A percentile compares a stretch with the other conserved stretches of the same genome.
These are phyloP conservation scores for Calosoma granatense DNA, from an alignment of 1,140 invertebrate species.

Conservation along the genomic window DNA sequence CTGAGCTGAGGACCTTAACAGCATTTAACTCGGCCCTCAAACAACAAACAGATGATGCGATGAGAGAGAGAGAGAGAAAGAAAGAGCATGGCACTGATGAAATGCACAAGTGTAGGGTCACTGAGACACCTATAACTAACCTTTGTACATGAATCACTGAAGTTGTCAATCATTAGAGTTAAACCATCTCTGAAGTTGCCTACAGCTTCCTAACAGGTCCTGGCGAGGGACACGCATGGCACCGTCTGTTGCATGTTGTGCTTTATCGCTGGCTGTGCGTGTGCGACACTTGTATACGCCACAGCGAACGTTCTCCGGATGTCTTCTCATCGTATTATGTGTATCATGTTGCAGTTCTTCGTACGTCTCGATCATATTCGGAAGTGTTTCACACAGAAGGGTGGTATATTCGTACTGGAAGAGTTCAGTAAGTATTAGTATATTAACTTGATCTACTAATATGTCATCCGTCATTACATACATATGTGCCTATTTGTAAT, in stretches of 20 bases:
- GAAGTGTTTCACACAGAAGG: conserved; percentile 98
- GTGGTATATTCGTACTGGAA: conserved; percentile 97
- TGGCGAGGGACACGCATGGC: conserved; percentile 23
- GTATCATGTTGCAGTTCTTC: conserved; percentile 86
- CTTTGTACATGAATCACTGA: conserved; percentile 1
- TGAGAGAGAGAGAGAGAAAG: background rate
- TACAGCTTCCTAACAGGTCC: conserved; percentile 31
- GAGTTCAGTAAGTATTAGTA: conserved; percentile 84
- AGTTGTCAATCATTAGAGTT: conserved; percentile 10
- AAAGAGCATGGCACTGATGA: conserved; percentile 4
- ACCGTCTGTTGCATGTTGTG: conserved; percentile 11
- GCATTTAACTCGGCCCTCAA: background rate
- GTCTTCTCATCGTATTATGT: conserved; percentile 8
- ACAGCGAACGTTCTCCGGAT: conserved; percentile 2
- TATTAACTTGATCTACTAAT: background rate
- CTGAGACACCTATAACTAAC: background rate
- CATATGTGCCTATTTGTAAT: conserved; percentile 19
- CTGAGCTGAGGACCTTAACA: background rate
- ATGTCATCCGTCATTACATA: no score
- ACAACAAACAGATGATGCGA: background rate
- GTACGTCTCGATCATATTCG: conserved; percentile 97
- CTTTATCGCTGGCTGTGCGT: background rate
- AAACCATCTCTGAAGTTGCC: conserved; percentile 41
- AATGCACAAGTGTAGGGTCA: conserved; percentile 2
- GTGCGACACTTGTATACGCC: conserved; percentile 11